Evolutionary conservation across 2,797 vertebrate species (phyloP), one percentile per base, ranked within the genome.

Genomic region (Trichosurus vulpecula): DNA sequence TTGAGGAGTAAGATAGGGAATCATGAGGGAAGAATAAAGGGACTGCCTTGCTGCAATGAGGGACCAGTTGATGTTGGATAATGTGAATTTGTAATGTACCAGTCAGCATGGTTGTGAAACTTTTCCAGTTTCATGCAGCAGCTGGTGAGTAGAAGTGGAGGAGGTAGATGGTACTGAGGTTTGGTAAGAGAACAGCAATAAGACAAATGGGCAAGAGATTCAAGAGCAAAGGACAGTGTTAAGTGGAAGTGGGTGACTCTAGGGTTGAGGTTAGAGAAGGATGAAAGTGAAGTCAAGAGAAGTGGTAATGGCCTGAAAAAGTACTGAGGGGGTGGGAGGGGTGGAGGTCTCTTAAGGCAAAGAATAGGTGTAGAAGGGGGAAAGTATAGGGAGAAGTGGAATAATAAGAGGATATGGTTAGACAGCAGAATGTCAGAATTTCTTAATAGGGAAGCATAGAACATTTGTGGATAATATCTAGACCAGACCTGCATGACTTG

Each of bases 211-310:
- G 61, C 14, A 35, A 61, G 31, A 29, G 31, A 35, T 35, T 14
- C 58, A 61, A 35, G 58, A 61, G 58, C 31, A 66, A 66, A 66
- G 35, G 61, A n/a, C 61, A 16, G 4, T 14, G 31, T 35, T 61
- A 31, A 66, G 31, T 66, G 35, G 35, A 66, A 66, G 66, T 66
- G 61, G 31, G 35, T n/a, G 13, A 66, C 61, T 66, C 35, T 66
- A 66, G 66, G 29, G 19, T 93, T 92, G 16, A 47, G 55, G 51
- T 53, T 90, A 92, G 94, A 96, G 54, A 95, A 81, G 54, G 47
- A 97, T 13, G 54, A 94, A 4, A 90, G 47, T 87, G 55, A 12
- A 35, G 31, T 35, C 31, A 61, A 30, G 58, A 35, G 31, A 61
- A 61, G 58, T 61, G 30, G 12, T 61, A 66, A n/a, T 9, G 8